Conservation (phyloP, 2,888 invertebrate genomes). For the Unio delphinus region DNA sequence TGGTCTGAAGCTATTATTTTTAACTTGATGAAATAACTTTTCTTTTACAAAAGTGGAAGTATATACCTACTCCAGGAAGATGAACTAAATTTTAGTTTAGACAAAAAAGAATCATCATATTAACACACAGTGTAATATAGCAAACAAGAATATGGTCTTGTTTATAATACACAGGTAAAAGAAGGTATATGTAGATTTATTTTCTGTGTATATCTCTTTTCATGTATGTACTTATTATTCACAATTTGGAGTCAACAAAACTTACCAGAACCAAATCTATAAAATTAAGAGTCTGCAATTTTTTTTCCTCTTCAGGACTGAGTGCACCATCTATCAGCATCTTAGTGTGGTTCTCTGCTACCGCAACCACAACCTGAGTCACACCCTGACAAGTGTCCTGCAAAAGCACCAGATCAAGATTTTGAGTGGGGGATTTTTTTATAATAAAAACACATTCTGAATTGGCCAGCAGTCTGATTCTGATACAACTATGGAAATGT, state of each 20-base stretch:
- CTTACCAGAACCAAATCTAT: constrained; percentile 80
- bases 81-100: too few relatives aligned
- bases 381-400: constrained; percentile 77
- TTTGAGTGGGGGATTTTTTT: not conserved
- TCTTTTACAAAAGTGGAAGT: too few relatives aligned
- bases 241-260: not conserved
- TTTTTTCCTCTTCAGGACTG: constrained; percentile 71
- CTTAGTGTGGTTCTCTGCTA: constrained; percentile 82
- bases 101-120: too few relatives aligned
- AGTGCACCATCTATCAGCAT: constrained; percentile 75
- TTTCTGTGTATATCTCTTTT: too few relatives aligned
- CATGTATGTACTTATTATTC: not conserved
- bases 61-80: too few relatives aligned
- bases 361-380: constrained; percentile 73
- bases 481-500: not conserved
- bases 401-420: constrained; percentile 7
- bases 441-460: not conserved
- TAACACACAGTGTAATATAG: too few relatives aligned
- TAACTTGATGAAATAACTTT: too few relatives aligned
- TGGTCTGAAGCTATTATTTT: too few relatives aligned
- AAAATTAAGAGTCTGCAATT: constrained; percentile 77
- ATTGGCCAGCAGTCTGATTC: not conserved
- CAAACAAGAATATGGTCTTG: too few relatives aligned
- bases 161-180: too few relatives aligned
- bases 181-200: too few relatives aligned